phyloP scores from a whole-genome alignment of 2,888 invertebrate genomes.

The Papilio elwesi region DNA sequence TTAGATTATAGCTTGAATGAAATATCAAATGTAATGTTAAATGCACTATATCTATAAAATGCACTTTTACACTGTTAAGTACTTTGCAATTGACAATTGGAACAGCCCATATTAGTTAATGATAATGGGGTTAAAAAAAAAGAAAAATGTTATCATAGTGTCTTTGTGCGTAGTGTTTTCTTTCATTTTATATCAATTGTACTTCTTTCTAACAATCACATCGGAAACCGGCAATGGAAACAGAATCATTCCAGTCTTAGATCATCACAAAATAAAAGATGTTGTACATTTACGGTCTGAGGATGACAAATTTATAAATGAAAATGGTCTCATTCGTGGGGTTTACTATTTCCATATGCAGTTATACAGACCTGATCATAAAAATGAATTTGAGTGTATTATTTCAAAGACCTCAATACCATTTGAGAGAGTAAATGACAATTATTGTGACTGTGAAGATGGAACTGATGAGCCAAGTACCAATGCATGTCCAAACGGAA shows the following conservation, averaged over 20 bases:
- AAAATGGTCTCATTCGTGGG: conserved; percentile 73
- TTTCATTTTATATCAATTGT: conserved; percentile 75
- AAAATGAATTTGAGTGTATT: conserved; percentile 75
- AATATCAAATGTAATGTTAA: neutral
- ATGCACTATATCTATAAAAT: conserved; percentile 28
- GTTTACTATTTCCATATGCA: conserved; percentile 65
- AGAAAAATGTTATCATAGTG: conserved; percentile 71
- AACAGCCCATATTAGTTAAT: neutral
- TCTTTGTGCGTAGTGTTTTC: conserved; percentile 64
- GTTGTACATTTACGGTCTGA: conserved; percentile 63
- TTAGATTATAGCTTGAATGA: conserved; percentile 5
- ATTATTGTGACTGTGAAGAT: conserved; percentile 94
- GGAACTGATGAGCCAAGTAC: conserved; percentile 93
- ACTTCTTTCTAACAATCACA: conserved; percentile 71
- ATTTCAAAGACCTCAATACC: conserved; percentile 65
- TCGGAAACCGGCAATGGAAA: conserved; percentile 59
- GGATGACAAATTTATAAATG: conserved; percentile 69
- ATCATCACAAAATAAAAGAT: conserved; percentile 57
- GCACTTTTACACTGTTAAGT: conserved; percentile 14
- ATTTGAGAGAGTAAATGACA: conserved; percentile 87
- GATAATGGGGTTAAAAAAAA: conserved; percentile 68
- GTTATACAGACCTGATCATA: conserved; percentile 68
- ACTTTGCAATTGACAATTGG: conserved; percentile 2
- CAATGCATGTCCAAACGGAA: conserved; percentile 92
- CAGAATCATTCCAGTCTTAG: conserved; percentile 59